Base-by-base conservation (phyloP, 2,797 vertebrate genomes). In the Melanogrammus aeglefinus region DNA sequence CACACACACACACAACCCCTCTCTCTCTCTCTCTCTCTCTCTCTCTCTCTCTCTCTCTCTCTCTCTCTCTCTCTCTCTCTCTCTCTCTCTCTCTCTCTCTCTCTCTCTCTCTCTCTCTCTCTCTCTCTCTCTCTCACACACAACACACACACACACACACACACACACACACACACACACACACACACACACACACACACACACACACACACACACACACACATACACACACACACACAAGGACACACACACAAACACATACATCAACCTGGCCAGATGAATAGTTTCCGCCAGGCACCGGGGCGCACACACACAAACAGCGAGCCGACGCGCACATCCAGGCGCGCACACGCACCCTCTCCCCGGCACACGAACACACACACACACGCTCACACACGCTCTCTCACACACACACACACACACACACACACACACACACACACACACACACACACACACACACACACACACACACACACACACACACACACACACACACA, bases 111-210 rank as follows among this genome's bases (percentile, higher is more conserved):
- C n/a, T n/a, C n/a, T n/a, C n/a, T n/a, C n/a, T n/a, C n/a, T 31
- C 31, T 31, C 31, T 31, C 31, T 31, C 29, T 31, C 29, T 31
- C 29, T 31, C 29, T 1, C 29, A 31, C 29, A 31, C 29, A 31
- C 29, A 31, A 31, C 29, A 31, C 29, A 31, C 29, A 35, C 35
- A 6, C 35, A 35, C 2, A 6, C 35, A 35, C 35, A 6, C 35
- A 6, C 35, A 14, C 36, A 44, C 41, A 57, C 9, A 21, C 21
- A 57, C 0, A 6, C 18, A 73, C n/a, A 41, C 74, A 72, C 33
- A 78, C 81, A 63, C 84, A 75, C 84, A 35, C 81, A 74, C 75
- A 87, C 80, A 74, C 29, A 7, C 72, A 73, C 72, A 36, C 31
- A 12, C 29, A 38, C 72, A n/a, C 72, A 18, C 36, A 18, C 72